Evolutionary conservation across 2,113 vertebrate genomes (phyloP).

Genomic region (Aythya baeri): DNA sequence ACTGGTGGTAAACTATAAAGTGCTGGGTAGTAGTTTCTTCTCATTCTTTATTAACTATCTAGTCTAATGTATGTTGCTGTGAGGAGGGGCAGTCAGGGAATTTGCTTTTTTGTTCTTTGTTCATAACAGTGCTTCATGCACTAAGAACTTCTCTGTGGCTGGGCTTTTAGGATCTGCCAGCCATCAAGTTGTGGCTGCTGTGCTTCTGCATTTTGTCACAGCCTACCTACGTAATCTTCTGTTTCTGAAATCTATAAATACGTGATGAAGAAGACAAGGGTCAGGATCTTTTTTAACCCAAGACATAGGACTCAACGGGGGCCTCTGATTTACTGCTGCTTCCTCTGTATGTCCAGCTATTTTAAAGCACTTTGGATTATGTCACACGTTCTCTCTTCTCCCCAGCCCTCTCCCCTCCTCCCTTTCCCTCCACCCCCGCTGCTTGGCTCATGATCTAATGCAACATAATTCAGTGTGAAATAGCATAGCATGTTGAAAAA

Average conservation of each 20-base stretch:
- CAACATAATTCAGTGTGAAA: conserved; percentile 23
- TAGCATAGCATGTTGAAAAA: neutral
- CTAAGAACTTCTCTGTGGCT: neutral
- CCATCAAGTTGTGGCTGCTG: neutral
- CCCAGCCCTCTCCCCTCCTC: too few relatives aligned
- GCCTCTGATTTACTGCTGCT: neutral
- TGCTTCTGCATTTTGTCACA: neutral
- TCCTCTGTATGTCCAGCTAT: neutral
- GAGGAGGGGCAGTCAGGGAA: neutral
- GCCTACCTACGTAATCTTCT: neutral
- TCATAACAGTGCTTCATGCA: neutral
- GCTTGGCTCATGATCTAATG: neutral
- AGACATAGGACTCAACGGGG: neutral
- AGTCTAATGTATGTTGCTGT: neutral
- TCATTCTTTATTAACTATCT: neutral
- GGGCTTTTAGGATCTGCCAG: neutral
- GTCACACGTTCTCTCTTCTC: neutral
- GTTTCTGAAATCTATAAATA: neutral
- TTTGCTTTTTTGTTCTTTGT: neutral
- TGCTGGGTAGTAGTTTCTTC: neutral
- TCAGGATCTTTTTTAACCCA: neutral
- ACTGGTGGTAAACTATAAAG: conserved; percentile 26
- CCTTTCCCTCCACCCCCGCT: neutral
- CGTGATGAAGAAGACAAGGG: neutral
- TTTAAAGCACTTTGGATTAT: neutral